These are phyloP conservation scores for Microctonus hyperodae DNA, from an alignment of 2,888 invertebrate species.

Conservation along the genomic window DNA sequence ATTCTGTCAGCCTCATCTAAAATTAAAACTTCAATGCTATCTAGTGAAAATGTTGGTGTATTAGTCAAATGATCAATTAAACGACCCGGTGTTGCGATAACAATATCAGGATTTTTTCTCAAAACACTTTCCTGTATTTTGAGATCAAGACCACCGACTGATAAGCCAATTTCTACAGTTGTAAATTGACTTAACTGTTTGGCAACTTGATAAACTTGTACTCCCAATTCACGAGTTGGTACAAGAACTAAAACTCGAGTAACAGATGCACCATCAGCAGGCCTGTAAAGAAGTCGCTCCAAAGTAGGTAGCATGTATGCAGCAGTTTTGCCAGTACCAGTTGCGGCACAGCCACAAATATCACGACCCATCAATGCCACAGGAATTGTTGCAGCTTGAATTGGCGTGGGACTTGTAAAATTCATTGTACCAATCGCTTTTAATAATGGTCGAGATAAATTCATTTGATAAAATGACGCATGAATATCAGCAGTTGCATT, in stretches of 20 bases:
- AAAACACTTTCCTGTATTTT: constrained; percentile 81
- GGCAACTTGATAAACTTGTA: constrained; percentile 96
- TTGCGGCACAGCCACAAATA: constrained; percentile 98
- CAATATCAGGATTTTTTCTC: constrained; percentile 91
- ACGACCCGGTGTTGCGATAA: constrained; percentile 98
- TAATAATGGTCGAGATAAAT: constrained; percentile 90
- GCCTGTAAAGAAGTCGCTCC: constrained; percentile 89
- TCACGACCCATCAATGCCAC: constrained; percentile 90
- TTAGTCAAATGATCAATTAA: constrained; percentile 97
- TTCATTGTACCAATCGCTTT: constrained; percentile 86
- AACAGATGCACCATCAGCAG: constrained; percentile 72
- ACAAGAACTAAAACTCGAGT: constrained; percentile 92
- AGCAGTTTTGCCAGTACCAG: constrained; percentile 97
- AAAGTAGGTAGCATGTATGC: constrained; percentile 98
- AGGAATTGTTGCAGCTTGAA: constrained; percentile 95
- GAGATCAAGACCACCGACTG: constrained; percentile 88
- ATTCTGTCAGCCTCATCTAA: constrained; percentile 85
- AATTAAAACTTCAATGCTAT: constrained; percentile 87
- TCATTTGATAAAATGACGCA: constrained; percentile 91
- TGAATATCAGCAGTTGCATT: constrained; percentile 72
- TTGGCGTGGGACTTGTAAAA: constrained; percentile 94
- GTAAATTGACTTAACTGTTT: constrained; percentile 90
- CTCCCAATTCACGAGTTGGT: constrained; percentile 96
- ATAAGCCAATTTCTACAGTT: constrained; percentile 79
- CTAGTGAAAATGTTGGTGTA: constrained; percentile 89